These are phyloP conservation scores for Actias luna DNA, from an alignment of 2,888 invertebrate species.

Conservation along the genomic window DNA sequence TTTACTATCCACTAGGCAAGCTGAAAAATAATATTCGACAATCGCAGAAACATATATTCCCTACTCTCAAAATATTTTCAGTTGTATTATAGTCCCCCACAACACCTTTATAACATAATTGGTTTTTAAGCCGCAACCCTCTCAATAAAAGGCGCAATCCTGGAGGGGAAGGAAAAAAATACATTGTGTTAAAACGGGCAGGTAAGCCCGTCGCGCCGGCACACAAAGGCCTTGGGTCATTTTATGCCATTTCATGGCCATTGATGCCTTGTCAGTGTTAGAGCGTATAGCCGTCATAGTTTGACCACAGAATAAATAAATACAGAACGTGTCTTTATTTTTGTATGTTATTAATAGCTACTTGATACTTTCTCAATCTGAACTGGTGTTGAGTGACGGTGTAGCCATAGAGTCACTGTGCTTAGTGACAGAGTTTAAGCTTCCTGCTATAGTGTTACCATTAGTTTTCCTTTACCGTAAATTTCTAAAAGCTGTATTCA, in stretches of 20 bases:
- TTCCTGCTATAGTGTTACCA: too few relatives aligned
- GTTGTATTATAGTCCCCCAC: constrained; percentile 17
- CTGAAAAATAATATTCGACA: neutral
- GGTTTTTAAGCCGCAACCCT: constrained; percentile 56
- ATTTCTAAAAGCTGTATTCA: too few relatives aligned
- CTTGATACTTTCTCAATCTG: too few relatives aligned
- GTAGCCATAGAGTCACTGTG: too few relatives aligned
- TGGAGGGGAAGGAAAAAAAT: constrained; percentile 33
- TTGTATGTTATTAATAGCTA: too few relatives aligned
- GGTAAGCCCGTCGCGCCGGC: constrained; percentile 34
- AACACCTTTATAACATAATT: constrained; percentile 61
- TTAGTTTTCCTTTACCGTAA: too few relatives aligned
- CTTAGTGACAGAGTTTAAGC: too few relatives aligned
- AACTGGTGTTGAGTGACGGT: too few relatives aligned
- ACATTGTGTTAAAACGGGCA: constrained; percentile 35
- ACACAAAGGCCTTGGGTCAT: constrained; percentile 20
- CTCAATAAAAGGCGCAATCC: constrained; percentile 42
- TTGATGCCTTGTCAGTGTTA: constrained; percentile 18
- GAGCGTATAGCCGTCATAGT: constrained; percentile 7
- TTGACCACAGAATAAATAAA: too few relatives aligned
- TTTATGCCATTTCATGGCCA: constrained; percentile 26
- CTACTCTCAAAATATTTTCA: neutral
- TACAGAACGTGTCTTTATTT: too few relatives aligned
- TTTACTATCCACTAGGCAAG: too few relatives aligned
- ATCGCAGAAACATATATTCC: neutral